A percentile compares a stretch with the other conserved stretches of the same genome.
phyloP scores from a whole-genome alignment of 64 coral and sea anemone species.

The Montipora foliosa region DNA sequence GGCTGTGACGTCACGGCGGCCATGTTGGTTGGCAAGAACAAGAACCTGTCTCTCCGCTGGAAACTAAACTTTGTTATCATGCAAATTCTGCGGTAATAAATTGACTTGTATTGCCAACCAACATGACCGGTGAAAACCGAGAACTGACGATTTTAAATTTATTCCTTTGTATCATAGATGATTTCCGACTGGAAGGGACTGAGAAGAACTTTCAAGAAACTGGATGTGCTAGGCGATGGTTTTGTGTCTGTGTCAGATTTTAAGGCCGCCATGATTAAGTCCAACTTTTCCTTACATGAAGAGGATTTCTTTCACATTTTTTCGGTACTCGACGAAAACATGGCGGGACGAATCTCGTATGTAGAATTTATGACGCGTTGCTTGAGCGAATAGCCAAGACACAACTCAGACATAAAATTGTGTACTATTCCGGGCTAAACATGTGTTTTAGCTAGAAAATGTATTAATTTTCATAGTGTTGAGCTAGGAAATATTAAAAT shows the following conservation, averaged over 20 bases:
- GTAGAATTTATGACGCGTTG: slow-evolving; percentile 80
- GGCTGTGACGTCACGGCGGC: no score
- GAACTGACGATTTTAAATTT: no score
- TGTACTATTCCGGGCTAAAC: background rate
- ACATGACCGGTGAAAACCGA: no score
- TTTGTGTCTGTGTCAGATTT: slow-evolving; percentile 82
- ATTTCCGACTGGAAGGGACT: slow-evolving; percentile 39
- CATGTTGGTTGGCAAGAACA: no score
- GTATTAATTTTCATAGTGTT: no score
- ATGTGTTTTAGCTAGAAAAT: background rate
- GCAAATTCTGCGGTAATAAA: no score
- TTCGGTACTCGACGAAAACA: slow-evolving; percentile 78
- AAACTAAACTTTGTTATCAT: no score
- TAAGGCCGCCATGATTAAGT: slow-evolving; percentile 41
- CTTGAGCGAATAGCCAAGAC: background rate
- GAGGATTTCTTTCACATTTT: slow-evolving; percentile 96
- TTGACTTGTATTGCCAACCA: no score
- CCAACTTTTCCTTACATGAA: slow-evolving; percentile 74
- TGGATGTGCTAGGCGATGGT: slow-evolving; percentile 68
- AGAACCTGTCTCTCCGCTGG: no score
- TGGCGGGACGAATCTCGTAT: slow-evolving; percentile 85
- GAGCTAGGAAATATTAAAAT: no score
- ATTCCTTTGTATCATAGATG: background rate
- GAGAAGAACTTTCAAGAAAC: slow-evolving; percentile 58
- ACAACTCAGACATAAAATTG: background rate